phyloP scores from a whole-genome alignment of 1,140 invertebrate genomes.

The Diorhabda carinulata region DNA sequence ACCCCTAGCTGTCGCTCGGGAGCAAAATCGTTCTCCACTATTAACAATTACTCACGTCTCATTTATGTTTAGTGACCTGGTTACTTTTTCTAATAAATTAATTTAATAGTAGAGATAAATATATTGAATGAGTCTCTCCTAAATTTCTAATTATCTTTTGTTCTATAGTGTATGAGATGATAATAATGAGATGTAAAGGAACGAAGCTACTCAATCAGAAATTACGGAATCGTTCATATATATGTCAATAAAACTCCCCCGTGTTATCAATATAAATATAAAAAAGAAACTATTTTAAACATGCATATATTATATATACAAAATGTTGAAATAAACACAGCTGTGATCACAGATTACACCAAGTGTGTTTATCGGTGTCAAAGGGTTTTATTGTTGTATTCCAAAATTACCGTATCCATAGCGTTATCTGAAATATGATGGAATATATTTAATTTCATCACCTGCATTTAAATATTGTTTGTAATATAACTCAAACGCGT shows the following conservation, averaged over 20 bases:
- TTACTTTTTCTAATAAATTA: no score
- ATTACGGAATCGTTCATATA: neutral
- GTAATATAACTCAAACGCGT: no score
- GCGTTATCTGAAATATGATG: constrained; percentile 7
- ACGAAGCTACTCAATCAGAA: neutral
- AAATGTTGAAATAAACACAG: constrained; percentile 12
- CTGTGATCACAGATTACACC: constrained; percentile 8
- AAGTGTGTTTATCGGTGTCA: constrained; percentile 2
- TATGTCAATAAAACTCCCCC: constrained; percentile 11
- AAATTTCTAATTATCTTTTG: no score
- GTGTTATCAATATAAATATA: constrained; percentile 7
- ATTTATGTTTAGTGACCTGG: no score
- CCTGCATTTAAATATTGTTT: neutral
- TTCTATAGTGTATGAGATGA: no score
- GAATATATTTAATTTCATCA: neutral
- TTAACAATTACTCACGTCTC: no score
- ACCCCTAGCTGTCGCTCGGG: no score
- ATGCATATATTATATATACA: constrained; percentile 10
- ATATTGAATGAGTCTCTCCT: no score
- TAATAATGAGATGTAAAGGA: no score
- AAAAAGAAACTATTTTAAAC: constrained; percentile 8
- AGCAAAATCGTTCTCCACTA: no score
- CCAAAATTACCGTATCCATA: constrained; percentile 10
- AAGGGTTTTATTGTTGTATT: constrained; percentile 5
- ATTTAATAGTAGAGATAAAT: no score